Evolutionary conservation across 2,888 invertebrate species (phyloP), one percentile per base, ranked within the genome.

Genomic region (Tuta absoluta): DNA sequence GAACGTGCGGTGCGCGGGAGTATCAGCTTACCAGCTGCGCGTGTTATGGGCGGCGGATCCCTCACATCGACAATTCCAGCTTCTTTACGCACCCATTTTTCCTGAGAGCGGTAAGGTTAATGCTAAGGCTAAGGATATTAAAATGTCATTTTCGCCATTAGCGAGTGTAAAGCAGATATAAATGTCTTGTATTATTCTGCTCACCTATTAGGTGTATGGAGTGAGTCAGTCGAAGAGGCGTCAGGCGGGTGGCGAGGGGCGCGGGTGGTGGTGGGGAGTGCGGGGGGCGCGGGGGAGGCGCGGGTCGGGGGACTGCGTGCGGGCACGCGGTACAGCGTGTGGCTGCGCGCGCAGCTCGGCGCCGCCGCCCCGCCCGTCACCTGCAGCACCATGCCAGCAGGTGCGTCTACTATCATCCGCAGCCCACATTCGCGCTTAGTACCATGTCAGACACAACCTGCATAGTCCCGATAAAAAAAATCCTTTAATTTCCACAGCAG

Each of bases 241-340:
- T 17, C 38, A 12, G 38, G 38, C 1, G 38, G 38, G 11, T 62
- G 41, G 33, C 58, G 64, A n/a, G n/a, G n/a, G n/a, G 59, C 68
- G 49, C 63, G 41, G 69, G 67, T 53, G 72, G 67, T 17, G 72
- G 62, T 38, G 65, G 63, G 64, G 65, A 63, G 64, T 23, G 74
- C 75, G 10, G 76, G 75, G 2, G 68, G 68, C 33, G 71, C 73
- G 33, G 78, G 77, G 51, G 81, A 76, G 66, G 80, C 94, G 19
- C 94, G 94, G 79, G 87, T 96, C 72, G 94, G 94, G 77, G 95
- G 95, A 0, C 87, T 97, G 71, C 93, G 94, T 74, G 95, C 96
- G 74, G 96, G 93, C 78, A 95, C 96, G 64, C 96, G 97, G 91
- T 97, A 97, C 89, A 95, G 96, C 48, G 93, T 97, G 72, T 93